Evolutionary conservation across 2,888 invertebrate genomes (phyloP), one percentile per base, ranked within the genome.

Genomic region (Epirrhoe alternata): DNA sequence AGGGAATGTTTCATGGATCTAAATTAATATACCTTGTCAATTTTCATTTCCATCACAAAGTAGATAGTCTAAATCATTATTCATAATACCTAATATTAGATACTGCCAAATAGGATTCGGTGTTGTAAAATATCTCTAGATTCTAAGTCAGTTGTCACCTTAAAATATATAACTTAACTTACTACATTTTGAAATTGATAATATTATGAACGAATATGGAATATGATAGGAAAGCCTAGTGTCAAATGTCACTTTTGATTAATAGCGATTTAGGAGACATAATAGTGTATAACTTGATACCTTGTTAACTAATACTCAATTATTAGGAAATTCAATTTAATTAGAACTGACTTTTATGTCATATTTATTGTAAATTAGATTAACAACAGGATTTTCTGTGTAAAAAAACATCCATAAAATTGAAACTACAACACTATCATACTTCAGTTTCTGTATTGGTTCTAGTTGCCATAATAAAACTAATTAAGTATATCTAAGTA

Each of bases 21-120:
- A 55, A 63, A 51, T 35, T 49, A 53, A 67, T 45, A 61, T 56
- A 78, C 82, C 78, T 82, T 80, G 87, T 87, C 86, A 89, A 88
- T 89, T 89, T 73, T 88, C 85, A 73, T 80, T 87, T 89, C 85
- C 78, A 74, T 78, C 80, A 80, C 79, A 78, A 68, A 73, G 77
- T 77, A 74, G 73, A 71, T 58, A 81, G 64, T 80, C 80, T 79
- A 77, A 60, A 68, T 77, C 72, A 65, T 74, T 70, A 52, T 73
- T 81, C 79, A 83, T 86, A 85, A 82, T 69, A 72, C 67, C 61
- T 72, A 83, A 82, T 84, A 78, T 88, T 90, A 89, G 89, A 82
- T 89, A 92, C 92, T 92, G 92, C 91, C 92, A 92, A 92, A 92
- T 90, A 90, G 86, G 81, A 85, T 81, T 89, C 86, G 85, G 82